phyloP scores from a whole-genome alignment of 1,140 invertebrate genomes.

The Tigriopus japonicus region DNA sequence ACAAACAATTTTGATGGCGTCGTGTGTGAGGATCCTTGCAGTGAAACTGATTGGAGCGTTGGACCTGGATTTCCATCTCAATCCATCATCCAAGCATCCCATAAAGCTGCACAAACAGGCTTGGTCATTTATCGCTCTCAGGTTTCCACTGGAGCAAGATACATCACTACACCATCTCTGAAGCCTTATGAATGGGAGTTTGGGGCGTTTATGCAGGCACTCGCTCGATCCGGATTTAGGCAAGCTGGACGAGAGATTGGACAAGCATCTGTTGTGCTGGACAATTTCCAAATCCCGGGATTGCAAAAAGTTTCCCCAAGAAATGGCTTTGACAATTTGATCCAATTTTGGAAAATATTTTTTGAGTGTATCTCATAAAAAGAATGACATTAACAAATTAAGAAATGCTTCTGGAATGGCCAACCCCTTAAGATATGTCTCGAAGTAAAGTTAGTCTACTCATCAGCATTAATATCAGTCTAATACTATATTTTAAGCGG shows the following conservation, averaged over 20 bases:
- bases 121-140: not conserved
- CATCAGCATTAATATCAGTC: no score
- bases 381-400: no score
- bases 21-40: not conserved
- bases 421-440: no score
- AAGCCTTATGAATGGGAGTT: not conserved
- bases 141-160: not conserved
- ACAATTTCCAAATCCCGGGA: not conserved
- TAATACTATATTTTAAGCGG: no score
- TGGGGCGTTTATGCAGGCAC: not conserved
- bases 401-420: no score
- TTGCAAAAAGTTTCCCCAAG: not conserved
- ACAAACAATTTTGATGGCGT: not conserved
- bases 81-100: not conserved
- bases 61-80: not conserved
- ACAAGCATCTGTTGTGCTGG: not conserved
- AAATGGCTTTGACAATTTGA: not conserved
- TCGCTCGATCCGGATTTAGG: conserved; percentile 1
- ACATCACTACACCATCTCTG: not conserved
- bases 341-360: not conserved
- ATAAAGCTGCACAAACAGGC: not conserved
- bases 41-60: not conserved
- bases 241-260: not conserved
- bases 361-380: not conserved
- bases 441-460: no score